Base-by-base conservation (phyloP, 2,888 invertebrate genomes). In the Parochlus steinenii region DNA sequence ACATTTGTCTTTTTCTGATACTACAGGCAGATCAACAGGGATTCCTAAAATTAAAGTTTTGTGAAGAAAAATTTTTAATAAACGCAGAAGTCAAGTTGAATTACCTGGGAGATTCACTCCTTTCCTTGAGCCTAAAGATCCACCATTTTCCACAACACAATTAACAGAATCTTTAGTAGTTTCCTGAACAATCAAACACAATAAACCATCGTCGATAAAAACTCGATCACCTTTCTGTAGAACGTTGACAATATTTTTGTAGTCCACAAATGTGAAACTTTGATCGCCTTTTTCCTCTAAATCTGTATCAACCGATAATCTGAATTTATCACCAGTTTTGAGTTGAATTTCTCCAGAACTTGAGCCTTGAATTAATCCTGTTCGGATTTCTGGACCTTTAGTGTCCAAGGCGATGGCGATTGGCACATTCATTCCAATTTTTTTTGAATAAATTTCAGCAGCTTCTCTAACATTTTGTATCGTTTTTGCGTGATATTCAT, bases 321-420 rank as follows among this genome's bases (percentile, higher is more conserved):
- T 81, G 47, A 98, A 79, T 22, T 61, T 69, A 6, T 75, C 76
- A 17, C 87, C 90, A 48, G 78, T 80, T 50, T 76, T 74, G 42
- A 98, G 64, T 50, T 87, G 85, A 3, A 95, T 73, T 63, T 97
- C 95, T n/a, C n/a, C n/a, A n/a, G n/a, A n/a, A 65, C 80, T 69
- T 67, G 92, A 93, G 43, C 89, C 93, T 56, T 81, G 81, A 43
- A 95, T 66, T 20, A 95, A 69, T 11, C 97, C 97, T 40, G 95
- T 97, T 51, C 97, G 75, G 53, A 97, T 98, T 63, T 97, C 97
- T 2, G 97, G 95, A 4, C 97, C 97, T 59, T 97, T 97, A 7
- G 97, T 98, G 52, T 98, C 97, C 42, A 98, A 64, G 23, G 97
- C 97, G 53, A 98, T 86, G 26, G 92, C 97, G 28, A 95, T 67